Base-by-base conservation (phyloP, 2,888 invertebrate genomes). In the Sipha maydis region DNA sequence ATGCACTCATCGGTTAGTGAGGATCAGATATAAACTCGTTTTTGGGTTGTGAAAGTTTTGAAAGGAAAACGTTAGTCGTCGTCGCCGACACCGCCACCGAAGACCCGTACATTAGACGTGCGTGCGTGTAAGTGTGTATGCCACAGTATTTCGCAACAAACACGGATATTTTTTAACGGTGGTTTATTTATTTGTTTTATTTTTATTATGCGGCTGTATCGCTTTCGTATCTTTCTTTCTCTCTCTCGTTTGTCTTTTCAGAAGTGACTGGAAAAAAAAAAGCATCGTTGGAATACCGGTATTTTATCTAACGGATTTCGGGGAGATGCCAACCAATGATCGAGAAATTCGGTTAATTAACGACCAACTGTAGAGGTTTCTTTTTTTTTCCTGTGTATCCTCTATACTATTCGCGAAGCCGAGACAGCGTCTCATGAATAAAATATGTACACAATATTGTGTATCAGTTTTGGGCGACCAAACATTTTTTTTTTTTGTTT, bases 261-360 rank as follows among this genome's bases (percentile, higher is more conserved):
- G 69, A 69, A 69, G 28, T 56, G 9, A 69, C 28, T 25, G 54
- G 71, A 21, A 48, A 79, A 56, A 80, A 67, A 73, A 41, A 41
- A 48, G 48, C 28, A 41, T 48, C 25, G 69, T 31, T 25, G 38
- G 31, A 41, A 84, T 75, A 84, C 83, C 61, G 83, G 83, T 75
- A 84, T 75, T 75, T 56, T 21, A 9, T 21, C 9, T 75, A 76
- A 84, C 67, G 84, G 84, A 76, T 67, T 38, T 41, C 9, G 31
- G 56, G 56, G 61, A 61, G 41, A 67, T 41, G 76, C 61, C 75
- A 61, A 61, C 76, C 61, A 41, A 34, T 19, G 38, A 61, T 77
- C 85, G 77, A 85, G 77, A 85, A 77, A 85, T 85, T 85, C 85
- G 48, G 77, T 85, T 85, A 85, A 85, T 85, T 85, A 85, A 84